Conservation (phyloP, 1,140 invertebrate genomes). For the Drosophila sp. region DNA sequence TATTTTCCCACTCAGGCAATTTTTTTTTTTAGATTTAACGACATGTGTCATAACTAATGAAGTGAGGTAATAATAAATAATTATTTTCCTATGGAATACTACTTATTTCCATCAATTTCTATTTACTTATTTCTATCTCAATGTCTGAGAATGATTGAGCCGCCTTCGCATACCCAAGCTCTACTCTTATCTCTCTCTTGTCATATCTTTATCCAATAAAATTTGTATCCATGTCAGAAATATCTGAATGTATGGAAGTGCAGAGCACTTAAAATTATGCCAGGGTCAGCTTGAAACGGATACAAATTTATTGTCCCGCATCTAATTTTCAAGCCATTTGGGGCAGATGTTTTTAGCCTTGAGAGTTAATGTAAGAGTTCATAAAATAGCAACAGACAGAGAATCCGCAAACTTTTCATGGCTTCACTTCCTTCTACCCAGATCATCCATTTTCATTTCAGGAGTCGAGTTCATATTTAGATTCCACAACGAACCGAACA, state of each 20-base stretch:
- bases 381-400: conserved; percentile 21
- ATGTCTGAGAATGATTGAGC: too few species aligned
- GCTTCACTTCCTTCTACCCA: background rate
- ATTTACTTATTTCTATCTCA: too few species aligned
- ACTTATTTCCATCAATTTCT: too few species aligned
- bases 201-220: too few species aligned
- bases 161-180: too few species aligned
- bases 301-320: conserved; percentile 11
- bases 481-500: background rate
- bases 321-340: conserved; percentile 43
- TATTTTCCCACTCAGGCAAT: too few species aligned
- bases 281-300: conserved; percentile 12
- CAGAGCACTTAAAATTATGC: conserved; percentile 8
- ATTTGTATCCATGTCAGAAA: background rate
- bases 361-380: conserved; percentile 18
- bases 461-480: conserved; percentile 4
- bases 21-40: too few species aligned
- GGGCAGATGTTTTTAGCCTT: conserved; percentile 8
- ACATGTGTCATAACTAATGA: too few species aligned
- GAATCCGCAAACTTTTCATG: conserved; percentile 25
- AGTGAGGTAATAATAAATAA: too few species aligned
- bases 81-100: too few species aligned
- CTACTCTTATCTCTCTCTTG: too few species aligned
- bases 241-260: background rate
- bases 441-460: too few species aligned